Conservation (phyloP, 2,888 invertebrate species). For the Eupithecia exiguata region DNA sequence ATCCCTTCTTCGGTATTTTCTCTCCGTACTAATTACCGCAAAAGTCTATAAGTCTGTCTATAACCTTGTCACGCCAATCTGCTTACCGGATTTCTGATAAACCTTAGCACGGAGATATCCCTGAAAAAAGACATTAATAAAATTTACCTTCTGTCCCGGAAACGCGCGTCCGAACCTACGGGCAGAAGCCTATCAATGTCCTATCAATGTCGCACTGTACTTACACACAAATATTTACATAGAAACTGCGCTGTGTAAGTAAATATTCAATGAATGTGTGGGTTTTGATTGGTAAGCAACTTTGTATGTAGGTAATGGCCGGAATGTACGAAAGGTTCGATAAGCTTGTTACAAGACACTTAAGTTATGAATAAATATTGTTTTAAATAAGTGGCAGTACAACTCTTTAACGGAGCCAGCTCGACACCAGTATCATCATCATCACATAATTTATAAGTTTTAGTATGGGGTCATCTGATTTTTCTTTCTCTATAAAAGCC, state of each 20-base stretch:
- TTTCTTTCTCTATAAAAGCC: neutral
- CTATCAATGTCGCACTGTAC: conserved; percentile 1
- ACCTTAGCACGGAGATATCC: neutral
- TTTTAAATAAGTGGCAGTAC: neutral
- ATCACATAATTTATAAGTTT: too few relatives aligned
- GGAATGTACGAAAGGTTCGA: neutral
- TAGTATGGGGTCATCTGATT: too few relatives aligned
- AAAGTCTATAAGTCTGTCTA: too few relatives aligned
- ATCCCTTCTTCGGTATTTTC: neutral
- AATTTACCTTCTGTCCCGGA: neutral
- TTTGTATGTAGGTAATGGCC: conserved; percentile 14
- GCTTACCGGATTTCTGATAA: neutral
- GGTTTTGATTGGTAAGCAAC: conserved; percentile 23
- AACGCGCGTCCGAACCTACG: neutral
- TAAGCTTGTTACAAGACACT: neutral
- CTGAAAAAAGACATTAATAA: neutral
- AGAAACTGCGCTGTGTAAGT: conserved; percentile 10
- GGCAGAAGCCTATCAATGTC: neutral
- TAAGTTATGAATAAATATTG: conserved; percentile 12
- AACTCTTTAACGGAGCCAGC: neutral
- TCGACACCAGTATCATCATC: neutral
- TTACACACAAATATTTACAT: conserved; percentile 13
- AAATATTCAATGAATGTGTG: conserved; percentile 21
- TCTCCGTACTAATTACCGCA: neutral
- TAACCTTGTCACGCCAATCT: neutral